Conservation (phyloP, 2,888 invertebrate species). For the Sesia apiformis region DNA sequence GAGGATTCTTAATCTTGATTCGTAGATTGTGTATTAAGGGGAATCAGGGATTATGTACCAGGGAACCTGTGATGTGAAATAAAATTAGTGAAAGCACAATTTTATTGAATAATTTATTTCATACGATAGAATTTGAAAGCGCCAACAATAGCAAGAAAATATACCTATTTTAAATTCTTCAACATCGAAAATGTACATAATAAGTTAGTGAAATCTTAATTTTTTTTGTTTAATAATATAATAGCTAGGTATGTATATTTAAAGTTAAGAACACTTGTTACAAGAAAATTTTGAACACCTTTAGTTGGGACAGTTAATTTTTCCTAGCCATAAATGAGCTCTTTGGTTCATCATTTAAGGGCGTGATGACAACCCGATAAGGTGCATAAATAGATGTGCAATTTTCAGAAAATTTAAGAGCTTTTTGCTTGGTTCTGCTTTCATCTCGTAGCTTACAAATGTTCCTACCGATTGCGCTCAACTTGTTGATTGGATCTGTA, state of each 20-base stretch:
- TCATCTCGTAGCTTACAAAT: slow-evolving; percentile 56
- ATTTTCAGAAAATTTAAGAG: slow-evolving; percentile 53
- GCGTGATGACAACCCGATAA: slow-evolving; percentile 49
- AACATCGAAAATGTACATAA: neutral
- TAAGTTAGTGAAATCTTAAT: neutral
- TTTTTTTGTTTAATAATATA: neutral
- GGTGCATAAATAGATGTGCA: slow-evolving; percentile 57
- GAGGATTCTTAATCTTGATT: neutral
- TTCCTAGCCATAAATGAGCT: neutral
- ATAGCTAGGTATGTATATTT: neutral
- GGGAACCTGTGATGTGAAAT: neutral
- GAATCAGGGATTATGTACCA: neutral
- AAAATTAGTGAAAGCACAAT: neutral
- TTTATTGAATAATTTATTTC: neutral
- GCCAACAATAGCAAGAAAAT: neutral
- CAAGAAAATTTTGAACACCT: neutral
- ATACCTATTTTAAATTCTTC: neutral
- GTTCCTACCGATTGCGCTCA: slow-evolving; percentile 59
- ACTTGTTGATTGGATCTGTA: slow-evolving; percentile 49
- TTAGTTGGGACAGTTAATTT: neutral
- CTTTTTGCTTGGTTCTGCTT: slow-evolving; percentile 42
- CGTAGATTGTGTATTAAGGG: neutral
- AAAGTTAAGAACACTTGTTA: neutral
- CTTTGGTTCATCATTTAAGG: slow-evolving; percentile 37
- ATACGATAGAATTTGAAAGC: neutral